Percentiles rank a stretch among this genome's conserved stretches.
Conservation (phyloP, 2,888 invertebrate species). For the Scelioninae gen. 1 region DNA sequence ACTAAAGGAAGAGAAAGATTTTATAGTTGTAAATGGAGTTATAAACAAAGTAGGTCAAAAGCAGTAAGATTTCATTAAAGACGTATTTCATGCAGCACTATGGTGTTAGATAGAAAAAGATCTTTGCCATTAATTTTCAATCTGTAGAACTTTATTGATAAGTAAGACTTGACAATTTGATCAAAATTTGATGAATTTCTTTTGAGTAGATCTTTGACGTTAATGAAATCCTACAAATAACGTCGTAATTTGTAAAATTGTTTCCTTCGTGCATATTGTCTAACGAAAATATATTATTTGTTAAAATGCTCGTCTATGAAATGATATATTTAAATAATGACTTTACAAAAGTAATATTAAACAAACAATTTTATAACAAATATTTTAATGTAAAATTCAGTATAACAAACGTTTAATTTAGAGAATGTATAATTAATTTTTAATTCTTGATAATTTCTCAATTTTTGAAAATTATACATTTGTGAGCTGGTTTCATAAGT, state of each 20-base stretch:
- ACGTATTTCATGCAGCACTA: constrained; percentile 1
- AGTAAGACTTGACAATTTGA: constrained; percentile 24
- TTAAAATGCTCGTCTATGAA: too few relatives aligned
- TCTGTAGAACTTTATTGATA: constrained; percentile 24
- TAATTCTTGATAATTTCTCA: too few relatives aligned
- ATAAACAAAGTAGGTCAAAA: constrained; percentile 47
- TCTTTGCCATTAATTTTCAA: constrained; percentile 32
- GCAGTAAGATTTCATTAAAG: constrained; percentile 34
- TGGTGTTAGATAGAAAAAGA: constrained; percentile 16
- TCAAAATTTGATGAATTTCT: constrained; percentile 32
- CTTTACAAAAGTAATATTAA: too few relatives aligned
- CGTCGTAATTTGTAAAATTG: neutral
- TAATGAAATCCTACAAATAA: constrained; percentile 36
- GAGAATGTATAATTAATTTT: too few relatives aligned
- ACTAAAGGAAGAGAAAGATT: constrained; percentile 11
- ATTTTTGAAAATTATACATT: too few relatives aligned
- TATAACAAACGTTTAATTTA: too few relatives aligned
- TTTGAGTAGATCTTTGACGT: neutral
- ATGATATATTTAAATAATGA: too few relatives aligned
- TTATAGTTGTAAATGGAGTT: constrained; percentile 19
- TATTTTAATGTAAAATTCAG: too few relatives aligned
- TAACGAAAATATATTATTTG: too few relatives aligned
- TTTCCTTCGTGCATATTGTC: too few relatives aligned
- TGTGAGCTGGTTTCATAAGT: too few relatives aligned
- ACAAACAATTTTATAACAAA: too few relatives aligned